Evolutionary conservation across 2,888 invertebrate species (phyloP).

Genomic region (Chloroclysta siterata): DNA sequence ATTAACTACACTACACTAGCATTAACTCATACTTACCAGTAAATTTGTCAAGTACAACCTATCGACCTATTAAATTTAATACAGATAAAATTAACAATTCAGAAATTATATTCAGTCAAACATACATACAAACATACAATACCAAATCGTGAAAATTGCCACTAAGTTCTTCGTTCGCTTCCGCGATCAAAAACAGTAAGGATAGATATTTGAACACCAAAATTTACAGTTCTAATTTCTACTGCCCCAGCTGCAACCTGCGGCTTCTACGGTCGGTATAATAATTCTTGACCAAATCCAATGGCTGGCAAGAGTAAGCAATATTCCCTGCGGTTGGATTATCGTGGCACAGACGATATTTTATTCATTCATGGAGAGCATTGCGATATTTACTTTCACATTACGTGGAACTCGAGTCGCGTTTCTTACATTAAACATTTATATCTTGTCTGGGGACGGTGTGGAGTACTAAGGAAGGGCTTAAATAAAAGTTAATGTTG

Average conservation of each 20-base stretch:
- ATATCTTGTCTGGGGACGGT: constrained; percentile 36
- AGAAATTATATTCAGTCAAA: too few species aligned
- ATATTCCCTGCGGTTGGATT: constrained; percentile 35
- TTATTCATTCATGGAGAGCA: constrained; percentile 77
- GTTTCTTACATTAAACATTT: constrained; percentile 75
- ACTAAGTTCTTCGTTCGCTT: too few species aligned
- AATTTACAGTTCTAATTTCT: constrained; percentile 27
- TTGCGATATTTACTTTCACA: constrained; percentile 77
- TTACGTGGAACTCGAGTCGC: constrained; percentile 70
- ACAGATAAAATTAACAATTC: too few species aligned
- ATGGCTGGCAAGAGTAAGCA: constrained; percentile 22
- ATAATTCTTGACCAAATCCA: constrained; percentile 28
- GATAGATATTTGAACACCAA: constrained; percentile 9
- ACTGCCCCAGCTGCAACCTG: constrained; percentile 23
- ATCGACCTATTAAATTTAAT: too few species aligned
- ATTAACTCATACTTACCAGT: too few species aligned
- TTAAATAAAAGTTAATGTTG: constrained; percentile 25
- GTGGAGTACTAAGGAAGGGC: constrained; percentile 13
- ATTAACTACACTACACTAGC: too few species aligned
- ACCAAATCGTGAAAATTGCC: too few species aligned
- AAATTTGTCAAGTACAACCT: too few species aligned
- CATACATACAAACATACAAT: too few species aligned
- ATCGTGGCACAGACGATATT: constrained; percentile 50
- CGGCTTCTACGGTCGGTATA: constrained; percentile 23
- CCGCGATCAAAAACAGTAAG: too few species aligned